These are phyloP conservation scores for Percopsis transmontana DNA, from an alignment of 2,113 vertebrate genomes.

Conservation along the genomic window DNA sequence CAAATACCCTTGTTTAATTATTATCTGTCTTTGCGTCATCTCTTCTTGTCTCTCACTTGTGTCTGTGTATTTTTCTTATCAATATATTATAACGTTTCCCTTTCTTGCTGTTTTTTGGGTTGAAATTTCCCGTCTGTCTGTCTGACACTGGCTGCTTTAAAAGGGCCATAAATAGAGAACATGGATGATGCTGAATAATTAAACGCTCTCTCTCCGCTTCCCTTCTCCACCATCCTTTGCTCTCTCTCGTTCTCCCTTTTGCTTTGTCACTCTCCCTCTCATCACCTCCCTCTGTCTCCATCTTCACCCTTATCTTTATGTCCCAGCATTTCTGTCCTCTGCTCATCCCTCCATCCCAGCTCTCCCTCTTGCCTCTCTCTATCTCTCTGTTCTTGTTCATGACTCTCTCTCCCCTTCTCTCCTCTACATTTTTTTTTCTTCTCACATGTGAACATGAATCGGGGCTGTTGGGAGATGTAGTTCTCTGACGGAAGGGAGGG, in stretches of 20 bases:
- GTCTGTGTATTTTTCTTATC: slow-evolving; percentile 35
- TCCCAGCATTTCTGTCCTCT: slow-evolving; percentile 24
- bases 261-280: slow-evolving; percentile 9
- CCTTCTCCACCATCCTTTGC: not conserved
- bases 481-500: slow-evolving; percentile 15
- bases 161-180: slow-evolving; percentile 76
- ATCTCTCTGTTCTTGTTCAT: not conserved
- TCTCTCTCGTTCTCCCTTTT: slow-evolving; percentile 26
- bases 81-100: slow-evolving; percentile 45
- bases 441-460: slow-evolving; percentile 54
- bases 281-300: slow-evolving; percentile 13
- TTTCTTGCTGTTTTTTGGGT: slow-evolving; percentile 27
- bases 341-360: slow-evolving; percentile 3
- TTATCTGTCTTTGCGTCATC: slow-evolving; percentile 3
- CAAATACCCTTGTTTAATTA: slow-evolving; percentile 12
- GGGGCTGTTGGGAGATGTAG: slow-evolving; percentile 32
- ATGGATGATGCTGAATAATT: slow-evolving; percentile 76
- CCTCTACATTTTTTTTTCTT: slow-evolving; percentile 4
- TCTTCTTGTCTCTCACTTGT: not conserved
- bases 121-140: slow-evolving; percentile 56
- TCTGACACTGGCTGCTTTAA: slow-evolving; percentile 58
- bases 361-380: not conserved
- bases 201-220: slow-evolving; percentile 53
- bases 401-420: not conserved
- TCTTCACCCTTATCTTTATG: slow-evolving; percentile 30